phyloP scores from a whole-genome alignment of 2,797 vertebrate genomes.

The Chelonia mydas region DNA sequence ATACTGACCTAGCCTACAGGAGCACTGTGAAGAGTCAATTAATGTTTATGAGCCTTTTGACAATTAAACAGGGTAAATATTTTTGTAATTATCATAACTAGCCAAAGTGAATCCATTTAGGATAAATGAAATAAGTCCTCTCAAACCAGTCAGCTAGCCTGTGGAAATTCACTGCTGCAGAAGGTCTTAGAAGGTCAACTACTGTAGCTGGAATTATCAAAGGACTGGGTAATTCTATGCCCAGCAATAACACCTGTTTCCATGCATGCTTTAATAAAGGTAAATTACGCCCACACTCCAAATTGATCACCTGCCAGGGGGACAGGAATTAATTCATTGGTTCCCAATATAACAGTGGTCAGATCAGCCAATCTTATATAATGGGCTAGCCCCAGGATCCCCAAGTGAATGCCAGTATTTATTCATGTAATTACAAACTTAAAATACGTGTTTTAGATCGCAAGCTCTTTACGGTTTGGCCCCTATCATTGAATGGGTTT shows the following conservation, averaged over 20 bases:
- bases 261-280: background rate
- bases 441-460: too few relatives aligned
- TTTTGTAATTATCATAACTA: background rate
- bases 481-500: too few relatives aligned
- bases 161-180: background rate
- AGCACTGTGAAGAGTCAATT: background rate
- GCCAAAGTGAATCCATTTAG: background rate
- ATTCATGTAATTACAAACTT: background rate
- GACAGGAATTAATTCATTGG: background rate
- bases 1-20: background rate
- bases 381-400: background rate
- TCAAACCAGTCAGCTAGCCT: background rate
- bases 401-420: background rate
- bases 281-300: background rate
- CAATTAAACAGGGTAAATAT: background rate
- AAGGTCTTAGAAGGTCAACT: background rate
- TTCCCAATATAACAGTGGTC: background rate
- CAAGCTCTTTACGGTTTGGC: too few relatives aligned
- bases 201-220: background rate
- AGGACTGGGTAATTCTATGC: background rate
- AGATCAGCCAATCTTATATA: background rate
- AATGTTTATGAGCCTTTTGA: background rate
- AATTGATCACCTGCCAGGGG: background rate
- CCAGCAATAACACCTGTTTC: background rate
- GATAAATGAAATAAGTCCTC: background rate